These are phyloP conservation scores for Microctenopoma lineatum DNA, from an alignment of 2,797 vertebrate species.

Conservation along the genomic window DNA sequence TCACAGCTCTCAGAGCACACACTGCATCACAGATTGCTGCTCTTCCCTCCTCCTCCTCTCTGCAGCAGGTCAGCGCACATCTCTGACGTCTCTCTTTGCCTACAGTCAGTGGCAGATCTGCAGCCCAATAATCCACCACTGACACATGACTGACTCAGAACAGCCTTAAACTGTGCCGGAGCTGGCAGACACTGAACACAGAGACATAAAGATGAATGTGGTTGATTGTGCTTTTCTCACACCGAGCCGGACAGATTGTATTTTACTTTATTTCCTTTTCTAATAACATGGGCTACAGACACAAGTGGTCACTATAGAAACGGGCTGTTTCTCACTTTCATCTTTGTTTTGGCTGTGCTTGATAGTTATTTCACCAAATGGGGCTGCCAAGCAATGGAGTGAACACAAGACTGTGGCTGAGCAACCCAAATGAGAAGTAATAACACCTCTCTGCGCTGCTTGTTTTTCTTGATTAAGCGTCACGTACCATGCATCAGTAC, in stretches of 20 bases:
- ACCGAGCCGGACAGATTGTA: background rate
- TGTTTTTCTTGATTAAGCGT: constrained; percentile 33
- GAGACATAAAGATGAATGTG: constrained; percentile 7
- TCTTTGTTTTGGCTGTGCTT: constrained; percentile 34
- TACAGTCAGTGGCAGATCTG: background rate
- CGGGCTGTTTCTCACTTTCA: constrained; percentile 1
- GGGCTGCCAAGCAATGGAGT: background rate
- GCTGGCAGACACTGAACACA: background rate
- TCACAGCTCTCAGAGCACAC: too few relatives aligned
- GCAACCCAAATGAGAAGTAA: constrained; percentile 10
- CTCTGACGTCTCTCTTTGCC: background rate
- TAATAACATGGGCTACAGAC: constrained; percentile 24
- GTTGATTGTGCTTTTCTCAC: background rate
- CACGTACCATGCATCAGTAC: constrained; percentile 1
- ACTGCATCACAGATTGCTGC: background rate
- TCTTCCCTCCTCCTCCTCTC: background rate
- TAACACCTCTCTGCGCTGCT: background rate
- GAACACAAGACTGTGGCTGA: background rate
- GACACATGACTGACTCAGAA: background rate
- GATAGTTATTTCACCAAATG: background rate
- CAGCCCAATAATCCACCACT: background rate
- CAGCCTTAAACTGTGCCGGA: background rate
- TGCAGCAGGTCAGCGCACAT: background rate
- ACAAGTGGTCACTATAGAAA: constrained; percentile 18
- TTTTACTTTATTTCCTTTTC: background rate